Evolutionary conservation across 1,140 invertebrate genomes (phyloP).

Genomic region (Atta colombica): DNA sequence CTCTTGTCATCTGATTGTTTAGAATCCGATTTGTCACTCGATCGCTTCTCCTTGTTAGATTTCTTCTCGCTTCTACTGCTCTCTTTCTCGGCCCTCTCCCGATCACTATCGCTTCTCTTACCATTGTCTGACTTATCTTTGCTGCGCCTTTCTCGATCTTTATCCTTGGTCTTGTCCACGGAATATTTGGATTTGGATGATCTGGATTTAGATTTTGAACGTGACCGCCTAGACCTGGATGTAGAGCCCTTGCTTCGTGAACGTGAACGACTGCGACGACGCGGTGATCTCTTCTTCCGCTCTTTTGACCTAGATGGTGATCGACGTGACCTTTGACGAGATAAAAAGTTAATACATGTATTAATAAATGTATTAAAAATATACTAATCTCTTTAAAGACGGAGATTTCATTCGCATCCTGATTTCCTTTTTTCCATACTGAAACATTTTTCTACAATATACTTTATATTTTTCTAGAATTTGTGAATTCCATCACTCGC

Average conservation of each 20-base stretch:
- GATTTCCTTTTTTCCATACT: not conserved
- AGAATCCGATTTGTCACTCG: constrained; percentile 78
- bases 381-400: not conserved
- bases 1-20: constrained; percentile 78
- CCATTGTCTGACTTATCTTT: constrained; percentile 86
- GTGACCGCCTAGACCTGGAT: constrained; percentile 83
- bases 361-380: not conserved
- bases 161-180: constrained; percentile 85
- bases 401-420: not conserved
- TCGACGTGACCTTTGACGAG: constrained; percentile 79
- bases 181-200: constrained; percentile 84
- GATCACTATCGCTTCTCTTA: constrained; percentile 81
- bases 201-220: constrained; percentile 84
- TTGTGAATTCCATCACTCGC: not conserved
- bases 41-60: constrained; percentile 80
- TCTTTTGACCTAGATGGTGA: constrained; percentile 88
- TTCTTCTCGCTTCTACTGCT: constrained; percentile 82
- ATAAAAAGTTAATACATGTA: constrained; percentile 14
- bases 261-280: constrained; percentile 84
- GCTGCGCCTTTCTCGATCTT: constrained; percentile 83
- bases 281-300: constrained; percentile 83
- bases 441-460: not conserved
- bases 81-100: constrained; percentile 74
- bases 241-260: constrained; percentile 87
- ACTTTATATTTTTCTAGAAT: not conserved